Evolutionary conservation across 2,113 vertebrate genomes (phyloP).

Genomic region (Aldabrachelys gigantea): DNA sequence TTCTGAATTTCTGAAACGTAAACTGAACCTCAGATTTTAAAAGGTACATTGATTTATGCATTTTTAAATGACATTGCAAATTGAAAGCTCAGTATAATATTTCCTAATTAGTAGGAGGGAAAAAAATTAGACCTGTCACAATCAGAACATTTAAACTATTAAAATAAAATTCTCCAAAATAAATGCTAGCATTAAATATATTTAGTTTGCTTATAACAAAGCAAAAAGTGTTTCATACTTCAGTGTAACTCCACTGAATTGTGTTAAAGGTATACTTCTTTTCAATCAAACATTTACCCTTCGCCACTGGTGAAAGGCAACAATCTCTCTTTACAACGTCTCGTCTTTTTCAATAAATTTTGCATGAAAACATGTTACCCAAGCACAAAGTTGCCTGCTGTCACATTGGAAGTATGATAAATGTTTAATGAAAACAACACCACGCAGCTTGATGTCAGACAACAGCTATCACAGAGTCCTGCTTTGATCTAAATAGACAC

Average conservation of each 20-base stretch:
- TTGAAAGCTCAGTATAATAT: neutral
- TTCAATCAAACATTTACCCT: slow-evolving; percentile 86
- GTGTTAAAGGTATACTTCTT: slow-evolving; percentile 57
- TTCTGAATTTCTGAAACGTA: neutral
- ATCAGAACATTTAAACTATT: accelerated
- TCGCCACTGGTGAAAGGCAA: slow-evolving; percentile 88
- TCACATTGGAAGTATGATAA: slow-evolving; percentile 92
- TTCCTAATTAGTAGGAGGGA: neutral
- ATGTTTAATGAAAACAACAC: slow-evolving; percentile 99
- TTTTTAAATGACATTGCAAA: neutral
- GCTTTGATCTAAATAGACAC: slow-evolving; percentile 93
- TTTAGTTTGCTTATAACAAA: slow-evolving; percentile 33
- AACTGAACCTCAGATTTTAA: neutral
- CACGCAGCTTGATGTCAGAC: slow-evolving; percentile 90
- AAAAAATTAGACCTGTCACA: neutral
- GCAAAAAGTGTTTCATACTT: neutral
- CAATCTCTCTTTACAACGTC: slow-evolving; percentile 87
- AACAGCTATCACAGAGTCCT: slow-evolving; percentile 85
- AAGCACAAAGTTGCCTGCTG: slow-evolving; percentile 94
- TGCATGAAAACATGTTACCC: slow-evolving; percentile 93
- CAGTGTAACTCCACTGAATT: neutral
- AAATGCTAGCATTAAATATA: neutral
- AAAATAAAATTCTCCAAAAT: neutral
- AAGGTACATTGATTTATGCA: neutral
- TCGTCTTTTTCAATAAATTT: slow-evolving; percentile 95